phyloP scores from a whole-genome alignment of 1,140 invertebrate genomes.

The Schlechtendalia chinensis region DNA sequence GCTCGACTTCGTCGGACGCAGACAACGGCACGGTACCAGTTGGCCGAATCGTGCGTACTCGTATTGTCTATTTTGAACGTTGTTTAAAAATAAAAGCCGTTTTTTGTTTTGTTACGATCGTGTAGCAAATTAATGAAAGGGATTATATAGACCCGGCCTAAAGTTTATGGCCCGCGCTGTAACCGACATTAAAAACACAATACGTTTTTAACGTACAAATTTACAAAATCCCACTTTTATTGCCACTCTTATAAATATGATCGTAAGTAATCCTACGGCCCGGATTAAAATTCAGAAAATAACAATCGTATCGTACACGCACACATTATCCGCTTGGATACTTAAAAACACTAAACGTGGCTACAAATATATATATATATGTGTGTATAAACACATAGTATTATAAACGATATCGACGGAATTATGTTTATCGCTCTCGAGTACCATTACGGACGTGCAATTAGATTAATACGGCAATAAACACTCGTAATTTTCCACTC shows the following conservation, averaged over 20 bases:
- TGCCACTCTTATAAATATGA: background rate
- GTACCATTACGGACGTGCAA: background rate
- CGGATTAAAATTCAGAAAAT: background rate
- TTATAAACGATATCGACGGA: background rate
- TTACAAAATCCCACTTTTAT: slow-evolving; percentile 36
- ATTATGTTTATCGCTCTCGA: background rate
- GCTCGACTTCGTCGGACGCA: too few relatives aligned
- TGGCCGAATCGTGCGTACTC: too few relatives aligned
- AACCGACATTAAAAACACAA: slow-evolving; percentile 21
- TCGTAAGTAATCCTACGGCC: background rate
- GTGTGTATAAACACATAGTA: too few relatives aligned
- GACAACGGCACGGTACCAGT: too few relatives aligned
- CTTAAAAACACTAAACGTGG: background rate
- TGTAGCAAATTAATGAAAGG: slow-evolving; percentile 25
- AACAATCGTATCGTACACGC: background rate
- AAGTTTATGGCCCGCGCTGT: background rate
- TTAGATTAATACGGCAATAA: background rate
- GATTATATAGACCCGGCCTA: background rate
- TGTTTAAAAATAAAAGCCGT: too few relatives aligned
- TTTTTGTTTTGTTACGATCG: background rate
- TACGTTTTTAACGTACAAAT: background rate
- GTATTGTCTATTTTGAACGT: too few relatives aligned
- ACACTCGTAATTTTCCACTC: background rate
- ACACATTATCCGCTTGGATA: background rate
- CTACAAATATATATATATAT: too few relatives aligned